Base-by-base conservation (phyloP, 1,140 invertebrate species). In the Calycopis cecrops region DNA sequence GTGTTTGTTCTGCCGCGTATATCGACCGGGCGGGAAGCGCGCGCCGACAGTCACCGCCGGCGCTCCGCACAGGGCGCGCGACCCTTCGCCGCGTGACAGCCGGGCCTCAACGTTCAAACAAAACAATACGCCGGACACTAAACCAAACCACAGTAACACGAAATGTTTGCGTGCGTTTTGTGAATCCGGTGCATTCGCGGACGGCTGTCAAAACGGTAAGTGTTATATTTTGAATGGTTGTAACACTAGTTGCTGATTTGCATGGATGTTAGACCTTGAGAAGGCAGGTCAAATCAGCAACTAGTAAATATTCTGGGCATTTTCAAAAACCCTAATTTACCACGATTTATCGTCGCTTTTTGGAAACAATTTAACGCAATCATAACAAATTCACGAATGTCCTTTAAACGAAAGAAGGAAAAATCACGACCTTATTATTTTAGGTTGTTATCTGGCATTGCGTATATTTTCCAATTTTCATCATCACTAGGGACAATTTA, bases 1-100 rank as follows among this genome's bases (percentile, higher is more conserved):
- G 76, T 85, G 83, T 86, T 86, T 84, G 81, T 86, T 84, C 80
- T 84, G 73, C 69, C 76, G 73, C 82, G 77, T 78, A 76, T 86
- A 84, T 86, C 80, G 83, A 86, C 78, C 80, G 76, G 55, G 57
- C 59, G 48, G 55, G 48, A 67, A 69, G 79, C 75, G 77, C 79
- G 77, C 76, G 75, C 76, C 65, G 62, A 76, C 78, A 81, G 79
- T 86, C 73, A 58, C 60, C 58, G 53, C 48, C 68, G 65, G 28
- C 61, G 55, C 74, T 65, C 65, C 60, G 65, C 52, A 57, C 55
- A 52, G 34, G 62, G 60, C 65, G 63, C 72, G 60, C 69, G 76
- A 62, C 71, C 67, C 63, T 48, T 49, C 57, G 35, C 62, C 68
- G 11, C 57, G 54, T 72, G 67, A 76, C 75, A 73, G 71, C 69